Conservation (phyloP, 2,113 vertebrate genomes). For the Stomatorhinus ivindoensis region DNA sequence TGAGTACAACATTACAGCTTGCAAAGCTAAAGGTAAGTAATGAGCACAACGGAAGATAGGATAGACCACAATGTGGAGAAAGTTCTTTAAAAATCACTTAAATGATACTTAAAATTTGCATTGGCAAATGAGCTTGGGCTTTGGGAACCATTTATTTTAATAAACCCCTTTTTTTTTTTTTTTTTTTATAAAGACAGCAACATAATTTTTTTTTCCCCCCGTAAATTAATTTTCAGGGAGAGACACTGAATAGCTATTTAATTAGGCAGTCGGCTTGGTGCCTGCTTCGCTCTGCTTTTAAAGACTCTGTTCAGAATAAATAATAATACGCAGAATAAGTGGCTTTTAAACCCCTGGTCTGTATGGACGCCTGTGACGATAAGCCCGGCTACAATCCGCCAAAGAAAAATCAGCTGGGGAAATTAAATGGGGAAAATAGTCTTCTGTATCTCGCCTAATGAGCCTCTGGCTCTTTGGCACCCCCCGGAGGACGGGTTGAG, state of each 20-base stretch:
- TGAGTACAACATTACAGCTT: no score
- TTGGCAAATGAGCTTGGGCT: no score
- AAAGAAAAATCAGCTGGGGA: constrained; percentile 29
- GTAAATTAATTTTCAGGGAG: constrained; percentile 36
- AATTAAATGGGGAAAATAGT: constrained; percentile 34
- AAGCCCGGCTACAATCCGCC: constrained; percentile 24
- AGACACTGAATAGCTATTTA: constrained; percentile 38
- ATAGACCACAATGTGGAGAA: no score
- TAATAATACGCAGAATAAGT: constrained; percentile 32
- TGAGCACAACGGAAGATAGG: no score
- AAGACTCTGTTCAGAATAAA: constrained; percentile 44
- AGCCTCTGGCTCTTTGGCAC: not conserved
- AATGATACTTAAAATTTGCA: no score
- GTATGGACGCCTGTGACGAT: constrained; percentile 17
- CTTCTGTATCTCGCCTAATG: constrained; percentile 1
- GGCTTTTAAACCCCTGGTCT: constrained; percentile 30
- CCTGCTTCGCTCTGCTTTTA: constrained; percentile 18
- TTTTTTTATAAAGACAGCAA: no score
- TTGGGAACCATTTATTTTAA: no score
- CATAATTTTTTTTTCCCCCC: constrained; percentile 13
- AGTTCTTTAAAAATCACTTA: no score
- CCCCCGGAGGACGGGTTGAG: not conserved
- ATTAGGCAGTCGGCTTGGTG: constrained; percentile 40
- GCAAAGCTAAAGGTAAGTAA: no score
- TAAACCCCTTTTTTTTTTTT: no score